Evolutionary conservation across 2,888 invertebrate species (phyloP).

Genomic region (Synanthedon vespiformis): DNA sequence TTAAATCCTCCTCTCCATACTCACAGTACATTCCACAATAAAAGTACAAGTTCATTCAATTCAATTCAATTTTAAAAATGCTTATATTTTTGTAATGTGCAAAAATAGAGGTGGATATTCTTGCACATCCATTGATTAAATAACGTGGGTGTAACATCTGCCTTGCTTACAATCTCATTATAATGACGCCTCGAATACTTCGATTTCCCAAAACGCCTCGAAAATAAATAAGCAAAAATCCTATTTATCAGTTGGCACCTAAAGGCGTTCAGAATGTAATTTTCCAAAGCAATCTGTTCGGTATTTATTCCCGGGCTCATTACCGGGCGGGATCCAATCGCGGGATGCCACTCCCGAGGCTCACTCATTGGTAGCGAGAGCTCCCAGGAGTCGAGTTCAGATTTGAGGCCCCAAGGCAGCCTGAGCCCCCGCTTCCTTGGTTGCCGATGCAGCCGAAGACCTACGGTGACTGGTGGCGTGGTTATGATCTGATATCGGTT

Average conservation of each 20-base stretch:
- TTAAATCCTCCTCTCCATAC: too few relatives aligned
- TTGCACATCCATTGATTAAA: too few relatives aligned
- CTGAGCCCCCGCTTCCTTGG: conserved; percentile 8
- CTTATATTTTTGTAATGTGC: too few relatives aligned
- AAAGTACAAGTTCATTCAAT: too few relatives aligned
- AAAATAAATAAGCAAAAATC: conserved; percentile 1
- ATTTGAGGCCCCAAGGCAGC: conserved; percentile 23
- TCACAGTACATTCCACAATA: too few relatives aligned
- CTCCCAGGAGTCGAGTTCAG: conserved; percentile 41
- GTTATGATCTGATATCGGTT: conserved; percentile 49
- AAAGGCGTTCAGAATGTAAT: conserved; percentile 29
- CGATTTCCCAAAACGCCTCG: not conserved
- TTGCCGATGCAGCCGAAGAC: conserved; percentile 4
- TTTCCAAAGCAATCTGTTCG: conserved; percentile 37
- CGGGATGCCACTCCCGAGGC: conserved; percentile 22
- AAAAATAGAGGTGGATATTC: too few relatives aligned
- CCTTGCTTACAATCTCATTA: too few relatives aligned
- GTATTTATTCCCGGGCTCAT: conserved; percentile 55
- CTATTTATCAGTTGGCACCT: conserved; percentile 9
- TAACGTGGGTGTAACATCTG: not conserved
- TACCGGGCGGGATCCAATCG: conserved; percentile 44
- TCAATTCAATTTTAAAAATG: too few relatives aligned
- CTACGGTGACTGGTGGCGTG: conserved; percentile 9
- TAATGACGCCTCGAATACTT: too few relatives aligned
- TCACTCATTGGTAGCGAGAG: conserved; percentile 36